Conservation (phyloP, 2,113 vertebrate genomes). For the Rhinichthys klamathensis region DNA sequence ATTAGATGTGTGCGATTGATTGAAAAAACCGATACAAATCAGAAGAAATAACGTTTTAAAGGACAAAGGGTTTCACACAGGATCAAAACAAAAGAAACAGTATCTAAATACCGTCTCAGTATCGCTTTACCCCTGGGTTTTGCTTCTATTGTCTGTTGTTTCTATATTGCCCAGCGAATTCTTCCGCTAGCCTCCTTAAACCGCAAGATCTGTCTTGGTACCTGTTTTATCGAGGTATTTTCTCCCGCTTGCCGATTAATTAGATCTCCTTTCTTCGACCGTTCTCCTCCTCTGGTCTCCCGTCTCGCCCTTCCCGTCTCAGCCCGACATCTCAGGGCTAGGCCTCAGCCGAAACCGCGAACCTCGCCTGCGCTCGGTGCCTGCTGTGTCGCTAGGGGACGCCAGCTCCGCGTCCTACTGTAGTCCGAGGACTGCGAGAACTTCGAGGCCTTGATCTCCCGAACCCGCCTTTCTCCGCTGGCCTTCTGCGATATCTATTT, state of each 20-base stretch:
- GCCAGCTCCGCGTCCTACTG: conserved; percentile 55
- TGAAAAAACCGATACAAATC: not conserved
- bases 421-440: conserved; percentile 62
- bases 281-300: conserved; percentile 61
- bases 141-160: conserved; percentile 35
- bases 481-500: conserved; percentile 69
- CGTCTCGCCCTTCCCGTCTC: conserved; percentile 46
- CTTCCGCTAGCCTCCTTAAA: not conserved
- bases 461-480: conserved; percentile 65
- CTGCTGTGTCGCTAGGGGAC: conserved; percentile 49
- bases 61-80: not conserved
- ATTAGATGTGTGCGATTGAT: not conserved
- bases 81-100: not conserved
- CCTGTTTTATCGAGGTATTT: conserved; percentile 50
- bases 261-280: conserved; percentile 55
- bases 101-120: not conserved
- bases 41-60: not conserved
- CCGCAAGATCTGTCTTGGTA: conserved; percentile 22
- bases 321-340: conserved; percentile 74
- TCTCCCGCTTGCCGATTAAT: conserved; percentile 10
- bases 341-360: conserved; percentile 76
- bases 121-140: conserved; percentile 3
- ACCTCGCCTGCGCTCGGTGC: conserved; percentile 61
- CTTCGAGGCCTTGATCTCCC: conserved; percentile 74
- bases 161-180: not conserved